These are phyloP conservation scores for Apteryx mantelli DNA, from an alignment of 2,113 vertebrate species.

Conservation along the genomic window DNA sequence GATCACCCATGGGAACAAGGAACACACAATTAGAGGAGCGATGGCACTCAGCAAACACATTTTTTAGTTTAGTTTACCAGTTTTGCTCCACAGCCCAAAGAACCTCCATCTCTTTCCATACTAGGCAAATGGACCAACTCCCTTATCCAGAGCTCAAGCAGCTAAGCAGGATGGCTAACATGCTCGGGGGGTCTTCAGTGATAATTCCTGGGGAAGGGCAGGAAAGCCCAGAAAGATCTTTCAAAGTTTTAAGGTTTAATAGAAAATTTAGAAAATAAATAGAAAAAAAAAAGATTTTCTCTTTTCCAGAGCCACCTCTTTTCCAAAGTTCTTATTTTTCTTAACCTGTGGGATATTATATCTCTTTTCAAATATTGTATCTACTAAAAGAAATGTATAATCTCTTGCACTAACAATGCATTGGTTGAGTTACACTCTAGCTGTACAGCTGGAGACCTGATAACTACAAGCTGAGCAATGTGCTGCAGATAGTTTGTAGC, in stretches of 20 bases:
- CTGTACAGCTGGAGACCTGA: not conserved
- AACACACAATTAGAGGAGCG: not conserved
- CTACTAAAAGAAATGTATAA: not conserved
- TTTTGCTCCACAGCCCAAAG: not conserved
- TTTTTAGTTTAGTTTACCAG: not conserved
- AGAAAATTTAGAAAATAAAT: not conserved
- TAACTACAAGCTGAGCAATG: not conserved
- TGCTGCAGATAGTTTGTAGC: not conserved
- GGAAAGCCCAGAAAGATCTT: not conserved
- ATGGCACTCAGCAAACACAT: not conserved
- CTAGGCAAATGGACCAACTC: not conserved
- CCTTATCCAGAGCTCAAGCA: fast-evolving
- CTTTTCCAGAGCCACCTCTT: not conserved
- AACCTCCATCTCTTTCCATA: not conserved
- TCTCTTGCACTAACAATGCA: not conserved
- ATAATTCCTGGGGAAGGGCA: not conserved
- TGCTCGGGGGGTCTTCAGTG: not conserved
- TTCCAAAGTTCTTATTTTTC: not conserved
- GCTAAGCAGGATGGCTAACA: not conserved
- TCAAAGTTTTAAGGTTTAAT: not conserved
- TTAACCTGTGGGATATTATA: not conserved
- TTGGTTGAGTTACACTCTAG: not conserved
- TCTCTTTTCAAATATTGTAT: not conserved
- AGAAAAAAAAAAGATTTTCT: not conserved
- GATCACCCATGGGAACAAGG: not conserved